Conservation (phyloP, 64 coral and sea anemone species). For the Acropora yongei region DNA sequence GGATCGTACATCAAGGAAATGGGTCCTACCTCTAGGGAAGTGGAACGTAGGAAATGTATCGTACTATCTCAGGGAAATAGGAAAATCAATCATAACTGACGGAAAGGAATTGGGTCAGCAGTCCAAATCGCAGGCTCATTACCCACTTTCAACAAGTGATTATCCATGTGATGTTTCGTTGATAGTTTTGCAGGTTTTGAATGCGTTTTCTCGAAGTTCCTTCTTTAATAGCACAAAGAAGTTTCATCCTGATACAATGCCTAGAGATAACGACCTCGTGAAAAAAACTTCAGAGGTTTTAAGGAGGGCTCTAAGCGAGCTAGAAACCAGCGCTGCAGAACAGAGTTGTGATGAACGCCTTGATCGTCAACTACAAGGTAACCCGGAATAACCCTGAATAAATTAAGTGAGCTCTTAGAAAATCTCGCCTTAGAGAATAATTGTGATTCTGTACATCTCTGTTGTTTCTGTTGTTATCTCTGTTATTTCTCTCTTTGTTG, state of each 20-base stretch:
- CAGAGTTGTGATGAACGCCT: not conserved
- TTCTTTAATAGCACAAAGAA: slow-evolving; percentile 10
- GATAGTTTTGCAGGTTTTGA: not conserved
- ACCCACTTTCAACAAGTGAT: slow-evolving; percentile 10
- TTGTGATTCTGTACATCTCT: not conserved
- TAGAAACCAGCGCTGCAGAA: slow-evolving; percentile 26
- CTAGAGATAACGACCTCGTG: slow-evolving; percentile 29
- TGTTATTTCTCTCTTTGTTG: too few species aligned
- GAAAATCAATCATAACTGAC: not conserved
- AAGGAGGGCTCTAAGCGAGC: slow-evolving; percentile 38
- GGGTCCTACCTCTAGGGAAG: not conserved
- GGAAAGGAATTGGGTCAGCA: not conserved
- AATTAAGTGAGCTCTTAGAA: slow-evolving; percentile 17
- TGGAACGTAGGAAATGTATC: not conserved
- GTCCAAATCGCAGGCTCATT: not conserved
- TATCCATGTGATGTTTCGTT: not conserved
- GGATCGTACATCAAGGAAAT: not conserved
- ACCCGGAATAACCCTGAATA: slow-evolving; percentile 8
- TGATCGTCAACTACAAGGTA: not conserved
- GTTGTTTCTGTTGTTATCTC: too few species aligned
- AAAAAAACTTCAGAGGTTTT: slow-evolving; percentile 37
- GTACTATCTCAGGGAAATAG: not conserved
- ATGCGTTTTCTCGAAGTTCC: not conserved
- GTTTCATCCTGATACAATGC: not conserved
- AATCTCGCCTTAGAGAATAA: not conserved